Conservation (phyloP, 2,113 vertebrate genomes). For the Poeciliopsis retropinna region DNA sequence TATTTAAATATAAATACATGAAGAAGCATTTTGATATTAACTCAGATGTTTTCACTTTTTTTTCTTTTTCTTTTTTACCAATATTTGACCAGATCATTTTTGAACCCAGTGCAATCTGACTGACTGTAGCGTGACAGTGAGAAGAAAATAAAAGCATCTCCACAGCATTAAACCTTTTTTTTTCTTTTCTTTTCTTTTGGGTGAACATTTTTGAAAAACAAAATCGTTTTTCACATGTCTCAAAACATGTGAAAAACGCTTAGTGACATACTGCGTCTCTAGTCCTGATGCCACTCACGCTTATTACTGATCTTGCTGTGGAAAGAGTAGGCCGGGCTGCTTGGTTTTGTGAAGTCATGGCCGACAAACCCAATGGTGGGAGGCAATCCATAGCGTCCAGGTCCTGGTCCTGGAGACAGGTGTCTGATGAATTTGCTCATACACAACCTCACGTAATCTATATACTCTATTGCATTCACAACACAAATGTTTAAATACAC, state of each 20-base stretch:
- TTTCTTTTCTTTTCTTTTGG: not conserved
- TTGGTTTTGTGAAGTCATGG: slow-evolving; percentile 82
- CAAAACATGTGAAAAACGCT: not conserved
- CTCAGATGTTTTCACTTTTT: not conserved
- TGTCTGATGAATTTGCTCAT: not conserved
- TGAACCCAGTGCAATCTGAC: not conserved
- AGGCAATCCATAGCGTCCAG: slow-evolving; percentile 81
- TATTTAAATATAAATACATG: not conserved
- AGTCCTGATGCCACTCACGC: slow-evolving; percentile 60
- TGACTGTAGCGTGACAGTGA: not conserved
- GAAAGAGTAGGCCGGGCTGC: slow-evolving; percentile 82
- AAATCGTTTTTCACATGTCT: not conserved
- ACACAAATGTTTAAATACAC: not conserved
- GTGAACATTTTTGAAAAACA: not conserved
- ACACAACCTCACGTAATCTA: not conserved
- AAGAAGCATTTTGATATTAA: not conserved
- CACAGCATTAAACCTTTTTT: not conserved
- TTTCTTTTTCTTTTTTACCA: not conserved
- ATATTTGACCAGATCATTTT: not conserved
- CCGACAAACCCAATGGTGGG: slow-evolving; percentile 82
- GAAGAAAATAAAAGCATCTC: not conserved
- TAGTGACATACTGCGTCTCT: too few relatives aligned
- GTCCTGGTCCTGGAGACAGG: slow-evolving; percentile 79
- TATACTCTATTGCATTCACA: not conserved
- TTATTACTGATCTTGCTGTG: slow-evolving; percentile 73